Conservation (phyloP, 2,888 invertebrate species). For the Laothoe populi region DNA sequence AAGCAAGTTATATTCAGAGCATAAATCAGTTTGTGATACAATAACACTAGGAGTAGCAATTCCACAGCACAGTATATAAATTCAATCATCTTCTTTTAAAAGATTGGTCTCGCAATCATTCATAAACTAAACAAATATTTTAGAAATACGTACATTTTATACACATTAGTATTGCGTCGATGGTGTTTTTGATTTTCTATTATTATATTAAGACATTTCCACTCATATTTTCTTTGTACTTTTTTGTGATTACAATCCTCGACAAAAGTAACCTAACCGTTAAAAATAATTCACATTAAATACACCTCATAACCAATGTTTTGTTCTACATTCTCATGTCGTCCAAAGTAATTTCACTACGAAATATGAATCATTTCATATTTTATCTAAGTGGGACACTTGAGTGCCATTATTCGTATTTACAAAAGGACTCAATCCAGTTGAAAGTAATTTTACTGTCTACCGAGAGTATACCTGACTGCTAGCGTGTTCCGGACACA, state of each 20-base stretch:
- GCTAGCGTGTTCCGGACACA: background rate
- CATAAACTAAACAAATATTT: constrained; percentile 54
- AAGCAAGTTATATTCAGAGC: constrained; percentile 33
- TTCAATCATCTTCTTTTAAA: constrained; percentile 50
- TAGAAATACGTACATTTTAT: constrained; percentile 67
- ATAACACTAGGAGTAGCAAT: constrained; percentile 64
- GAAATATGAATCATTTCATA: constrained; percentile 64
- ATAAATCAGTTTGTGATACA: constrained; percentile 38
- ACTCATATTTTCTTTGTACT: constrained; percentile 75
- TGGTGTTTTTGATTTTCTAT: constrained; percentile 50
- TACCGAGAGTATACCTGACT: constrained; percentile 11
- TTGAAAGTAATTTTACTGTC: constrained; percentile 13
- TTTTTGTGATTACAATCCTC: constrained; percentile 67
- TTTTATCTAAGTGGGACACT: constrained; percentile 57
- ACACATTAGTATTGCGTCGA: constrained; percentile 58
- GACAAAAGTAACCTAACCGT: constrained; percentile 69
- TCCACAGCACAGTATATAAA: constrained; percentile 61
- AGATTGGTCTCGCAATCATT: constrained; percentile 61
- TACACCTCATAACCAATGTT: constrained; percentile 65
- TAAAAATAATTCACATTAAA: constrained; percentile 66
- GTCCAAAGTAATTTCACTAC: constrained; percentile 67
- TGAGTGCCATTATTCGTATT: constrained; percentile 54
- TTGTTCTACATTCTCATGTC: constrained; percentile 73
- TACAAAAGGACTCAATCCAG: constrained; percentile 44
- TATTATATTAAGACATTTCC: constrained; percentile 56